These are phyloP conservation scores for Festucalex cinctus DNA, from an alignment of 2,113 vertebrate genomes.

Conservation along the genomic window DNA sequence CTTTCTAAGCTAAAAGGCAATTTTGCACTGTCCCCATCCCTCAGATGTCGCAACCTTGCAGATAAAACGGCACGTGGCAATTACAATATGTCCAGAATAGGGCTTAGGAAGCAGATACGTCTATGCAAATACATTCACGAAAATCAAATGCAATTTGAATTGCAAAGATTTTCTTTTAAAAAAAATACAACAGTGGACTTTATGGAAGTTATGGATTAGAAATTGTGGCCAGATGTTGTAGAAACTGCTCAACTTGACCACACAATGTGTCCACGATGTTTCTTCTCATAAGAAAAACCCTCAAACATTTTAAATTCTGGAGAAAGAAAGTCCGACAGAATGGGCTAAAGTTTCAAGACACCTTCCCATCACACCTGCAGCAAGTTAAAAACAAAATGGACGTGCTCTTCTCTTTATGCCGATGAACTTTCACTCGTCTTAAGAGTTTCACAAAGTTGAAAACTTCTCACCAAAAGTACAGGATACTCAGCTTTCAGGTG, in stretches of 20 bases:
- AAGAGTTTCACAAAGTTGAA: neutral
- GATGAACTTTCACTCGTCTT: neutral
- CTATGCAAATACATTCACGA: neutral
- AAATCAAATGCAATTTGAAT: neutral
- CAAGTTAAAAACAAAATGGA: neutral
- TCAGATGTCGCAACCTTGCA: neutral
- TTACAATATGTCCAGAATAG: neutral
- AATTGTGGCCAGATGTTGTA: neutral
- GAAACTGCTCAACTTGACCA: neutral
- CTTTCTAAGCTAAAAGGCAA: conserved; percentile 86
- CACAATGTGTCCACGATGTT: too few species aligned
- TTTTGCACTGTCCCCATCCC: conserved; percentile 54
- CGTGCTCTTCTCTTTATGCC: neutral
- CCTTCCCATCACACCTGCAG: neutral
- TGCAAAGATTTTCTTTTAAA: neutral
- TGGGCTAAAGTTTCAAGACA: neutral
- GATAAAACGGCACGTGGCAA: neutral
- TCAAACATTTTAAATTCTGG: neutral
- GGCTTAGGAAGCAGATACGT: neutral
- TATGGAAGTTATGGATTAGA: too few species aligned
- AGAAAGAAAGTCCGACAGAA: neutral
- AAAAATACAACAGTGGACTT: too few species aligned
- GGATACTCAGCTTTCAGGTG: neutral
- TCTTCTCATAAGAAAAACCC: too few species aligned
- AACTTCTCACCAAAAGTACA: neutral